Conservation (phyloP, 1,140 invertebrate species). For the Micrasema longulum region DNA sequence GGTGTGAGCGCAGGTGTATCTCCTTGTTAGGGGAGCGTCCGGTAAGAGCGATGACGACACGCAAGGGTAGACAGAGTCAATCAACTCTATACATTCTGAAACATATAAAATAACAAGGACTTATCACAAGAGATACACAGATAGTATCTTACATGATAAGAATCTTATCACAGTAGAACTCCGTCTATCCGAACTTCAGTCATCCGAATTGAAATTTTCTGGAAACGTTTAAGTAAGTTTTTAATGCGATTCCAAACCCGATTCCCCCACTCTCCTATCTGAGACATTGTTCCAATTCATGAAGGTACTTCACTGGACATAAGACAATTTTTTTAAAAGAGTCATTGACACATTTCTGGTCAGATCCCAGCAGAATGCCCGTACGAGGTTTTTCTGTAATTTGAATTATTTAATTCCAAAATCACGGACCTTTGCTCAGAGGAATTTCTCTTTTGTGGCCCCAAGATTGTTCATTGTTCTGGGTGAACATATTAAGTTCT, state of each 20-base stretch:
- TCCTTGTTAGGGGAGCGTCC: no score
- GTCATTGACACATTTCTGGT: no score
- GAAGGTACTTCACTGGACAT: no score
- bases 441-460: no score
- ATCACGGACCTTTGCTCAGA: no score
- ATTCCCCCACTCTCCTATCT: background rate
- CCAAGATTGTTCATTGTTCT: background rate
- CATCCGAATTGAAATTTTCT: background rate
- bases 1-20: background rate
- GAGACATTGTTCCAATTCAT: no score
- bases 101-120: background rate
- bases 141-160: no score
- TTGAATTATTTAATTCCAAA: no score
- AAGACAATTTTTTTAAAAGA: no score
- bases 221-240: no score
- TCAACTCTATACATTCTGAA: slow-evolving; percentile 12
- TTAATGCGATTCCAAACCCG: background rate
- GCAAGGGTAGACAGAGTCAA: background rate
- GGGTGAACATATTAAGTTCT: background rate
- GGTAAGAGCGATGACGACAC: background rate
- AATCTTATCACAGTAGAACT: background rate
- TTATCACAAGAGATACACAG: background rate
- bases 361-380: no score
- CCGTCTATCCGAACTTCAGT: background rate
- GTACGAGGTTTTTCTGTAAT: no score